A percentile compares a stretch with the other conserved stretches of the same genome.
phyloP scores from a whole-genome alignment of 2,797 vertebrate species.

The Hylomyscus alleni region DNA sequence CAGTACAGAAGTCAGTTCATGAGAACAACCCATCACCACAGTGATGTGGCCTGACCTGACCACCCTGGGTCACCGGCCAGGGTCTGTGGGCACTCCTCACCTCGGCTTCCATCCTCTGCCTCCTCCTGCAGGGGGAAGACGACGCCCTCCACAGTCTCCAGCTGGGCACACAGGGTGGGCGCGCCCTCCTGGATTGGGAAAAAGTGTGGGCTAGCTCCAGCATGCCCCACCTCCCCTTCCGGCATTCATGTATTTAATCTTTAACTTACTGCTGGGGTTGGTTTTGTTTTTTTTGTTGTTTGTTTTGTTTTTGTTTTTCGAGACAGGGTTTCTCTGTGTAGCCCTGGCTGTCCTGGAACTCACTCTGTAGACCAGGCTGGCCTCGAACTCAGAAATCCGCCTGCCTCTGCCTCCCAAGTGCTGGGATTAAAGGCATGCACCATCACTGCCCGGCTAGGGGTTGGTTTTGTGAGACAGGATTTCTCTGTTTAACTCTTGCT shows the following conservation, averaged over 20 bases:
- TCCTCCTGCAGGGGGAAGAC: conserved; percentile 20
- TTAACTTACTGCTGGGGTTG: no score
- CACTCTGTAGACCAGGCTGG: no score
- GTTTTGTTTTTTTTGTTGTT: no score
- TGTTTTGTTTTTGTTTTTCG: no score
- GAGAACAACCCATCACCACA: neutral
- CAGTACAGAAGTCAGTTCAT: neutral
- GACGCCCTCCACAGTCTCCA: accelerated
- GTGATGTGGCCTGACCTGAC: neutral
- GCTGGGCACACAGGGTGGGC: neutral
- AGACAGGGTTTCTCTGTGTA: no score
- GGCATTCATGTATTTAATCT: neutral
- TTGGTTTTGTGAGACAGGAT: neutral
- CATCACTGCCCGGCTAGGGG: no score
- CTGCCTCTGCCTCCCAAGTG: no score
- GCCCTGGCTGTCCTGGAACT: no score
- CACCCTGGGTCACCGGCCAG: neutral
- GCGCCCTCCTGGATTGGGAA: neutral
- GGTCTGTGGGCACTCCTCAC: conserved; percentile 77
- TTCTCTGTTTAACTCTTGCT: no score
- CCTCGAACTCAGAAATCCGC: no score
- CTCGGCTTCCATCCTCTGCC: conserved; percentile 48
- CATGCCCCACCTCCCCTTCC: neutral
- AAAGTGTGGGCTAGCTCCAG: neutral
- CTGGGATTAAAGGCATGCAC: no score